phyloP scores from a whole-genome alignment of 2,797 vertebrate genomes.

The Odontamblyopus lacepedii region DNA sequence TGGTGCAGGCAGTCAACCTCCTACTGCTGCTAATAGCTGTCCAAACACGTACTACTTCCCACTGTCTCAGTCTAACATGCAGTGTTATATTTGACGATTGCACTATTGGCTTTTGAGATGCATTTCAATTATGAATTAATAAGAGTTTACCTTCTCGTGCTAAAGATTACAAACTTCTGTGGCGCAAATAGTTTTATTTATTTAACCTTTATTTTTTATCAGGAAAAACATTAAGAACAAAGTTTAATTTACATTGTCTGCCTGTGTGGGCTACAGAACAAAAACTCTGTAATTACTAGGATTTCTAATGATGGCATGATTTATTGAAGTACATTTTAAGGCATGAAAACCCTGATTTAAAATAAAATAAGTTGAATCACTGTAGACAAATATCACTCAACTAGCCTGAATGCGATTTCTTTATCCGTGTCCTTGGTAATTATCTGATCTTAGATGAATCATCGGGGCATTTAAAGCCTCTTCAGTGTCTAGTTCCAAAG shows the following conservation, averaged over 20 bases:
- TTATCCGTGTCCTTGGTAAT: background rate
- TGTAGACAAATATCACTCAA: background rate
- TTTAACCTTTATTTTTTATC: too few relatives aligned
- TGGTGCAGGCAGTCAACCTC: conserved; percentile 20
- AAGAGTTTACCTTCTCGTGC: background rate
- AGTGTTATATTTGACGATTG: background rate
- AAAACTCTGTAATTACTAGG: background rate
- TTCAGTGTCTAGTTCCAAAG: too few relatives aligned
- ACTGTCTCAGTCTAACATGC: background rate
- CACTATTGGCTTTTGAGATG: background rate
- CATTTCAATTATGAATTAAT: background rate
- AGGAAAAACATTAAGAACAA: too few relatives aligned
- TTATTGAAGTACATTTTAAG: background rate
- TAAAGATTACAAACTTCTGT: background rate
- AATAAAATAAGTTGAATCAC: too few relatives aligned
- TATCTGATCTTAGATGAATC: background rate
- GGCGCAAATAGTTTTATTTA: too few relatives aligned
- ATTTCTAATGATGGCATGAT: background rate
- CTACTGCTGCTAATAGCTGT: conserved; percentile 10
- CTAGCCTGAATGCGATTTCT: background rate
- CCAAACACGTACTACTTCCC: conserved; percentile 1
- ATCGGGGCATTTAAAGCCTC: background rate
- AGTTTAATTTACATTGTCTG: too few relatives aligned
- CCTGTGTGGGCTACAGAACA: too few relatives aligned
- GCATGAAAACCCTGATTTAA: too few relatives aligned